Evolutionary conservation across 2,888 invertebrate species (phyloP).

Genomic region (Agrilus biguttatus): DNA sequence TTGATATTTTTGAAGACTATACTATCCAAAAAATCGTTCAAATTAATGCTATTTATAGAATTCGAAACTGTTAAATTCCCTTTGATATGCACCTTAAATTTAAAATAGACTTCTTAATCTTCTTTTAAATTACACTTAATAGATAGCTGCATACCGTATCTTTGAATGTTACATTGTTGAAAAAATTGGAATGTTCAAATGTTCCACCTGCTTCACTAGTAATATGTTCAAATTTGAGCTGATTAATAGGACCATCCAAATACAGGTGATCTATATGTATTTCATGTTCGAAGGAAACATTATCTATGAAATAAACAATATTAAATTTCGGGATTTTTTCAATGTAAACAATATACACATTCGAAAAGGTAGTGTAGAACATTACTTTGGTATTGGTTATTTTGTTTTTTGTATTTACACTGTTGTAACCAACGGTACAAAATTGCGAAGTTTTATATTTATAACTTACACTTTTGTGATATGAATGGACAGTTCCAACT

Average conservation of each 20-base stretch:
- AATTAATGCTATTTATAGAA: conserved; percentile 21
- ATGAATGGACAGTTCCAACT: too few relatives aligned
- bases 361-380: too few relatives aligned
- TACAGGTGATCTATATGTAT: conserved; percentile 19
- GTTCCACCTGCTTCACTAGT: conserved; percentile 19
- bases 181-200: conserved; percentile 14
- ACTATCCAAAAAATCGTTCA: conserved; percentile 25
- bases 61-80: conserved; percentile 19
- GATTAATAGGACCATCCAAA: conserved; percentile 18
- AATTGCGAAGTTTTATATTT: conserved; percentile 1
- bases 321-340: background rate
- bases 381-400: background rate
- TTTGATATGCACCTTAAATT: conserved; percentile 19
- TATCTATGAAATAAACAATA: conserved; percentile 16
- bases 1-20: conserved; percentile 28
- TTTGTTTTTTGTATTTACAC: too few relatives aligned
- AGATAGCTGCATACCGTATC: conserved; percentile 13
- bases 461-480: too few relatives aligned
- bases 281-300: conserved; percentile 20
- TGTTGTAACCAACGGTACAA: too few relatives aligned
- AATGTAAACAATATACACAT: too few relatives aligned
- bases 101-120: background rate
- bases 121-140: background rate
- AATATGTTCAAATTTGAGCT: conserved; percentile 15
- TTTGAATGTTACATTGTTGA: conserved; percentile 16